Evolutionary conservation across 2,888 invertebrate species (phyloP), one percentile per base, ranked within the genome.

Genomic region (Crepidodera aurea): DNA sequence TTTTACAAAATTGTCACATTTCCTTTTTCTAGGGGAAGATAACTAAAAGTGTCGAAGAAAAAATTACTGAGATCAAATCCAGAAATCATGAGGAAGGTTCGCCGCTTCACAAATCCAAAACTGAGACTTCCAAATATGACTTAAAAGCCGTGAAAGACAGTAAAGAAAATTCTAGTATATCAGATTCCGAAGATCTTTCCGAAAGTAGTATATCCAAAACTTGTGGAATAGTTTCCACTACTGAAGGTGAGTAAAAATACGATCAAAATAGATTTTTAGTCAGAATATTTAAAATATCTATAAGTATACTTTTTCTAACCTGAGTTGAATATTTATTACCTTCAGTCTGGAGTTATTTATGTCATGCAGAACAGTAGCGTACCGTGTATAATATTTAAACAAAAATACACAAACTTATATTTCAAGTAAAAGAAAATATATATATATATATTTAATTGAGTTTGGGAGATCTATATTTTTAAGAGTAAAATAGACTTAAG

Each of bases 1-100:
- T 15, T 34, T n/a, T n/a, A 7, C 12, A 25, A 34, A 32, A 46
- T 18, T 13, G 25, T 55, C 44, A 34, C 1, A 29, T 55, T 18
- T 42, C 16, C 5, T 25, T 16, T n/a, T 61, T 74, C 7, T 60
- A 80, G 78, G 90, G 88, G 50, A 90, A 90, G 81, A 88, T 91
- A 65, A 87, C 90, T 34, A 91, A 90, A 76, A 90, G 90, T 32
- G 90, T 91, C 48, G 91, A 91, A 76, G 91, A 90, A 64, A 91
- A 90, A 81, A 83, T 90, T 60, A 88, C 87, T 7, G 87, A 87
- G 73, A 87, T 88, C 59, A 89, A 90, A 70, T 67, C 77, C 1
- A 71, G 79, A 60, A 78, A 75, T 53, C 70, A 72, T 42, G 76
- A 75, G n/a, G 79, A 79, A 40, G 73, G 74, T 16, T 77, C 78